These are phyloP conservation scores for Leptura quadrifasciata DNA, from an alignment of 2,888 invertebrate species.

Conservation along the genomic window DNA sequence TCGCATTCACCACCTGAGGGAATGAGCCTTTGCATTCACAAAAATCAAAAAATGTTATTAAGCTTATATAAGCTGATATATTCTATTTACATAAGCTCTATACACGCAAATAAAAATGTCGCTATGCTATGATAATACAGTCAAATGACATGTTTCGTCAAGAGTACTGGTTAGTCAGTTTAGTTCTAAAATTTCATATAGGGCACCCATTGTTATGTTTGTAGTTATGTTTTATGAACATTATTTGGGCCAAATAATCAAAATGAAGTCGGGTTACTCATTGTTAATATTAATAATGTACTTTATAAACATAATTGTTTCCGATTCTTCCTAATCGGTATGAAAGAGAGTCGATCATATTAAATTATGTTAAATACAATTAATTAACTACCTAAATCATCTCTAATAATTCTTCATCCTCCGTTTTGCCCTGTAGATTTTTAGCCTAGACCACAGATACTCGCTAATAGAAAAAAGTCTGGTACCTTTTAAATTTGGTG, in stretches of 20 bases:
- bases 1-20: neutral
- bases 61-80: neutral
- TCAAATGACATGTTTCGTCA: neutral
- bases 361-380: too few relatives aligned
- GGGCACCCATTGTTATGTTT: neutral
- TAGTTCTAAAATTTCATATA: neutral
- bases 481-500: too few relatives aligned
- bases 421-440: too few relatives aligned
- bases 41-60: neutral
- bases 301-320: neutral
- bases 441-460: too few relatives aligned
- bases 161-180: neutral
- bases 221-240: neutral
- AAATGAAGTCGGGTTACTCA: neutral
- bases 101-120: neutral
- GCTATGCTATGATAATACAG: neutral
- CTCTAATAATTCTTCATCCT: too few relatives aligned
- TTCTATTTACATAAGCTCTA: neutral
- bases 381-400: too few relatives aligned
- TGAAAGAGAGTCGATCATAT: too few relatives aligned
- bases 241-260: neutral
- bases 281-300: conserved; percentile 1
- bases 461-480: too few relatives aligned
- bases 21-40: neutral
- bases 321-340: neutral